Evolutionary conservation across 2,888 invertebrate species (phyloP).

Genomic region (Hydraecia micacea): DNA sequence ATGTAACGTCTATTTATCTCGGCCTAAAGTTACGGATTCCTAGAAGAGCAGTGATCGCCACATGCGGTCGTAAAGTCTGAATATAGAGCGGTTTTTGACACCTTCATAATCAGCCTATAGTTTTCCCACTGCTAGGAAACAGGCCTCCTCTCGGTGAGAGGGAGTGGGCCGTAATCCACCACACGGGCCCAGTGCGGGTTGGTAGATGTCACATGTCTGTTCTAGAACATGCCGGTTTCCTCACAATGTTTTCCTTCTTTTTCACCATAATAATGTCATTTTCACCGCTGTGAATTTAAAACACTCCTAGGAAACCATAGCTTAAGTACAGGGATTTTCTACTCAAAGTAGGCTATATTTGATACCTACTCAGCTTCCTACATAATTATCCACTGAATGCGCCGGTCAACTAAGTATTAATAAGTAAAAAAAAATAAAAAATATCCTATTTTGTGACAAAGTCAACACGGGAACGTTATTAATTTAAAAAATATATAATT

Average conservation of each 20-base stretch:
- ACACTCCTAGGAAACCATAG: neutral
- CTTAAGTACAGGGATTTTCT: neutral
- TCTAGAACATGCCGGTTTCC: no score
- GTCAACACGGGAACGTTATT: neutral
- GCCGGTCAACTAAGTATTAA: neutral
- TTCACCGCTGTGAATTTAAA: neutral
- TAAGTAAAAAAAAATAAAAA: neutral
- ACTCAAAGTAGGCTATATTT: neutral
- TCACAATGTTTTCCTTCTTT: neutral
- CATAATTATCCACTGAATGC: neutral
- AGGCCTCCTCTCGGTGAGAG: no score
- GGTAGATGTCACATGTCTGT: no score
- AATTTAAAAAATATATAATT: neutral
- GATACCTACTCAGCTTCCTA: neutral
- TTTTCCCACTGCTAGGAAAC: no score
- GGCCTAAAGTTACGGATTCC: neutral
- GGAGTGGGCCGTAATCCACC: no score
- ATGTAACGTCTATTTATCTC: constrained; percentile 3
- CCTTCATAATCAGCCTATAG: no score
- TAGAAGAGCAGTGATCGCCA: neutral
- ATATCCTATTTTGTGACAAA: neutral
- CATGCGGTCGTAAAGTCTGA: neutral
- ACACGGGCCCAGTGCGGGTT: no score
- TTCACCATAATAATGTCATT: neutral
- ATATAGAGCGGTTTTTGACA: neutral